Evolutionary conservation across 2,797 vertebrate species (phyloP).

Genomic region (Oryzias sinensis): DNA sequence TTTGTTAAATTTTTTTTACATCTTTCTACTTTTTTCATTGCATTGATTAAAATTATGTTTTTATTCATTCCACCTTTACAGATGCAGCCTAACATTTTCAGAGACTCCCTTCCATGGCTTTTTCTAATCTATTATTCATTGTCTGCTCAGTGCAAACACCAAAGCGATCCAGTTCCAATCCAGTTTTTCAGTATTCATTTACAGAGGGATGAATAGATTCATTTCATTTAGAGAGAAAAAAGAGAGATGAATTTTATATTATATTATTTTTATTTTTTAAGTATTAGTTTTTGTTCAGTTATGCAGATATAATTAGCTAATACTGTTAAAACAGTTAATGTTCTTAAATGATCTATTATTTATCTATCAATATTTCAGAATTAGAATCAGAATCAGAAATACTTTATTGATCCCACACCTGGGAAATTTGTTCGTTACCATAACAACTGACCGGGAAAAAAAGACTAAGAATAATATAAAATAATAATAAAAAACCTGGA

Average conservation of each 20-base stretch:
- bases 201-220: conserved; percentile 23
- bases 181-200: conserved; percentile 53
- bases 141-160: conserved; percentile 11
- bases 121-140: conserved; percentile 59
- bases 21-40: too few relatives aligned
- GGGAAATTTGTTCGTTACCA: too few relatives aligned
- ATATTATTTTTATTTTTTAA: conserved; percentile 4
- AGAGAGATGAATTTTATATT: not conserved
- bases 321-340: too few relatives aligned
- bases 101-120: conserved; percentile 2
- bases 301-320: not conserved
- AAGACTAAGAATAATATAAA: too few relatives aligned
- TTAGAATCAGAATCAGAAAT: too few relatives aligned
- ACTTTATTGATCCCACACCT: too few relatives aligned
- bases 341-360: too few relatives aligned
- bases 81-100: not conserved
- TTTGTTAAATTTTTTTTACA: too few relatives aligned
- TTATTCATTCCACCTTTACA: not conserved
- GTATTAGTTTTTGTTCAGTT: too few relatives aligned
- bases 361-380: too few relatives aligned
- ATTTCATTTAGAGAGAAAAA: not conserved
- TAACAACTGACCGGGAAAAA: too few relatives aligned
- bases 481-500: too few relatives aligned
- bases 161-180: conserved; percentile 39
- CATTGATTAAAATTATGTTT: not conserved